phyloP scores from a whole-genome alignment of 2,888 invertebrate genomes.

The Euproctis similis region DNA sequence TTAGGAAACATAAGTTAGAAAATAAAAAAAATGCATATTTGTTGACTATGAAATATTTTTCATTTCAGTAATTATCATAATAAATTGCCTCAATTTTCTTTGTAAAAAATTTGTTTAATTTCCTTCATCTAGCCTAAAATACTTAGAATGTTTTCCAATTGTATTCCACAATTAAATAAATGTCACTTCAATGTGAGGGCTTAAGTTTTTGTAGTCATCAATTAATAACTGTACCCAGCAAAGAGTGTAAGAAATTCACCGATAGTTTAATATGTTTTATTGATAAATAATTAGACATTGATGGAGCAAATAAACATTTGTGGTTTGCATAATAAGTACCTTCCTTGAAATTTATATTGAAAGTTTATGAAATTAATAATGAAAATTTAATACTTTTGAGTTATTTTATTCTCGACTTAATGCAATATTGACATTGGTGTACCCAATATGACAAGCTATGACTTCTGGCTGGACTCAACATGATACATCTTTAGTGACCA shows the following conservation, averaged over 20 bases:
- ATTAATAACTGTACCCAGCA: too few relatives aligned
- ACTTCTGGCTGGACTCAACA: slow-evolving; percentile 17
- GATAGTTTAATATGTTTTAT: too few relatives aligned
- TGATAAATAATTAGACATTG: too few relatives aligned
- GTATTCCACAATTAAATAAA: too few relatives aligned
- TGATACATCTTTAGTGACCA: slow-evolving; percentile 54
- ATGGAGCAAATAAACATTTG: too few relatives aligned
- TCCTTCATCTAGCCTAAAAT: too few relatives aligned
- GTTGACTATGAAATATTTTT: slow-evolving; percentile 47
- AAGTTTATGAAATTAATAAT: slow-evolving; percentile 53
- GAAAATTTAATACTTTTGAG: slow-evolving; percentile 47
- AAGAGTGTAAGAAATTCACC: too few relatives aligned
- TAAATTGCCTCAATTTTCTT: slow-evolving; percentile 54
- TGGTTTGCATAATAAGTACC: too few relatives aligned
- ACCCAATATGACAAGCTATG: slow-evolving; percentile 29
- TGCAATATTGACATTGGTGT: slow-evolving; percentile 50
- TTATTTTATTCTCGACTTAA: slow-evolving; percentile 55
- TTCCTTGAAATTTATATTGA: too few relatives aligned
- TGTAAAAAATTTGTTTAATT: slow-evolving; percentile 27
- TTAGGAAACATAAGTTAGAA: slow-evolving; percentile 35
- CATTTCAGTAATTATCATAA: slow-evolving; percentile 47
- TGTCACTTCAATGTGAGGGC: too few relatives aligned
- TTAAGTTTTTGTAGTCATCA: too few relatives aligned
- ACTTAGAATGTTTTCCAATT: too few relatives aligned
- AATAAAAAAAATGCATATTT: slow-evolving; percentile 44